These are phyloP conservation scores for Osmoderma eremita DNA, from an alignment of 2,888 invertebrate genomes.

Conservation along the genomic window DNA sequence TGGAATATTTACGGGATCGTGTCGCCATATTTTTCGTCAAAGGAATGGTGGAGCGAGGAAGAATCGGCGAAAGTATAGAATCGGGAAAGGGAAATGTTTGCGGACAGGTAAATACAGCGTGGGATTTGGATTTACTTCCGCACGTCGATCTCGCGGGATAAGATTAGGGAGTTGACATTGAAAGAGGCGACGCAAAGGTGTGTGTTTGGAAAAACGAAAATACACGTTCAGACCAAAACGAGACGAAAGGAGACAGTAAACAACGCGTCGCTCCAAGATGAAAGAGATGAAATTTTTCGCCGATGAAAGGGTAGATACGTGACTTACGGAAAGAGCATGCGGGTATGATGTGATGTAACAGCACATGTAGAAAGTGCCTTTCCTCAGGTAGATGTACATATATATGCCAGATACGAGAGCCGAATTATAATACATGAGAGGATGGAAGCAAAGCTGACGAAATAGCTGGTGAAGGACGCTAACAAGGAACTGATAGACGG, in stretches of 20 bases:
- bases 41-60: not conserved
- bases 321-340: conserved; percentile 25
- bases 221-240: not conserved
- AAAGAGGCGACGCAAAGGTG: conserved; percentile 6
- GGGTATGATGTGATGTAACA: no score
- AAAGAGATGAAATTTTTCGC: conserved; percentile 1
- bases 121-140: conserved; percentile 28
- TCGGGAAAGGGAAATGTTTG: conserved; percentile 11
- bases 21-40: conserved; percentile 4
- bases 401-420: conserved; percentile 2
- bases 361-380: no score
- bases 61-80: conserved; percentile 2
- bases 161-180: conserved; percentile 29
- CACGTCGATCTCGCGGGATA: not conserved
- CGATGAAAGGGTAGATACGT: conserved; percentile 50
- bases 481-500: conserved; percentile 61
- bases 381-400: no score
- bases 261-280: conserved; percentile 4
- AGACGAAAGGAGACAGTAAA: not conserved
- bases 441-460: conserved; percentile 47
- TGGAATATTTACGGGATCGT: not conserved
- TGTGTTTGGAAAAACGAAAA: not conserved
- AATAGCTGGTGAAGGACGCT: conserved; percentile 51
- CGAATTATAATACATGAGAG: conserved; percentile 57
- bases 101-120: conserved; percentile 21